phyloP scores from a whole-genome alignment of 2,113 vertebrate species.

The Sakesphorus luctuosus region DNA sequence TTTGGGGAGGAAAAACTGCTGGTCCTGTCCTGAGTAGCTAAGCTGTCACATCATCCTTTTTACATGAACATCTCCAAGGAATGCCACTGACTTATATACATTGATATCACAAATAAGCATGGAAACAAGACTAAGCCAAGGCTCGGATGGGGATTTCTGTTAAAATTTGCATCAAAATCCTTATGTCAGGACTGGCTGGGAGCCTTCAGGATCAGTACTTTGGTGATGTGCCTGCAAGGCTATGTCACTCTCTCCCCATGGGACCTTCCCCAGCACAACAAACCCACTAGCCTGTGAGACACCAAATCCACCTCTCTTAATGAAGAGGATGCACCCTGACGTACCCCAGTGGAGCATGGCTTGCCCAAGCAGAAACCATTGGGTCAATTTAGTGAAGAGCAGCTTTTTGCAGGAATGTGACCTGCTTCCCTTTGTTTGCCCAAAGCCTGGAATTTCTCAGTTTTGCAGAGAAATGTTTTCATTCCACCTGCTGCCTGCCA shows the following conservation, averaged over 20 bases:
- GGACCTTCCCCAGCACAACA: background rate
- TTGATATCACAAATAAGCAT: background rate
- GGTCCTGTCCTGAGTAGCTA: background rate
- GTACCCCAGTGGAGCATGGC: background rate
- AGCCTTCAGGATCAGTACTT: background rate
- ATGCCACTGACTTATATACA: background rate
- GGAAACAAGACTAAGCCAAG: background rate
- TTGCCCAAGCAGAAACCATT: background rate
- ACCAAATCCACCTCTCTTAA: background rate
- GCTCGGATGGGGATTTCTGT: background rate
- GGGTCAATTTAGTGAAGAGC: background rate
- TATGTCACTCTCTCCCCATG: background rate
- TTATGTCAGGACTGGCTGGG: background rate
- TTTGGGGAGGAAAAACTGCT: background rate
- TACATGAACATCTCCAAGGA: background rate
- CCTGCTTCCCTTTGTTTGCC: constrained; percentile 27
- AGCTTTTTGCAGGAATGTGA: background rate
- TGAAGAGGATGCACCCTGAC: background rate
- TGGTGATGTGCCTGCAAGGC: background rate
- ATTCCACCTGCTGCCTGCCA: constrained; percentile 63
- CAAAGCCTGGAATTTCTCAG: background rate
- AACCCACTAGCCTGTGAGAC: background rate
- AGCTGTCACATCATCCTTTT: background rate
- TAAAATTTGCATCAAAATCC: background rate
- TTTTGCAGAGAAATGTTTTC: background rate